Percentiles rank a stretch among this genome's conserved stretches.
Evolutionary conservation across 1,140 invertebrate genomes (phyloP).

Genomic region (Pogonus chalceus): DNA sequence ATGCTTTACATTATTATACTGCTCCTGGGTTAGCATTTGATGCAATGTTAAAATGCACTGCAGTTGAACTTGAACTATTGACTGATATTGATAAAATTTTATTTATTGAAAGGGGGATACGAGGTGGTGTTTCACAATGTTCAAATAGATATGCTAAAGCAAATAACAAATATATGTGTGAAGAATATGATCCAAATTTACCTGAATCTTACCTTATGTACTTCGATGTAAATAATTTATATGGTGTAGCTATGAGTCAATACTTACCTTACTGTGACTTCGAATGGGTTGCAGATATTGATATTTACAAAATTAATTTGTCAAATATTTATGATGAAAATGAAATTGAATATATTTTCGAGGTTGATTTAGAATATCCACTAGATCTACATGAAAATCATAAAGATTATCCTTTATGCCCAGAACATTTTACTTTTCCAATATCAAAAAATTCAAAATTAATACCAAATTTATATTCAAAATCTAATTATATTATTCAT

Average conservation of each 20-base stretch:
- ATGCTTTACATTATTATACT: constrained; percentile 27
- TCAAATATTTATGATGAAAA: constrained; percentile 17
- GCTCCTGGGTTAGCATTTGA: constrained; percentile 31
- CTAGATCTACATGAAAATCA: constrained; percentile 37
- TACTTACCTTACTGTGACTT: background rate
- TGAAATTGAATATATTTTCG: constrained; percentile 39
- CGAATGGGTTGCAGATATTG: background rate
- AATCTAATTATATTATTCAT: constrained; percentile 38
- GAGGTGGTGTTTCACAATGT: constrained; percentile 33
- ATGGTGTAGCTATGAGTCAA: background rate
- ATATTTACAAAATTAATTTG: background rate
- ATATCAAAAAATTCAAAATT: constrained; percentile 19
- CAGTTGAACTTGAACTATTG: constrained; percentile 35
- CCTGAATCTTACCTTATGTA: constrained; percentile 12
- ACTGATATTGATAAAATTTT: constrained; percentile 35
- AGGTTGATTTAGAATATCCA: constrained; percentile 30
- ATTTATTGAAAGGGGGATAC: constrained; percentile 33
- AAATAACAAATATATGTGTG: constrained; percentile 38
- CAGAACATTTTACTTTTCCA: constrained; percentile 27
- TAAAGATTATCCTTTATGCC: constrained; percentile 38
- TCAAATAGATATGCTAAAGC: constrained; percentile 31
- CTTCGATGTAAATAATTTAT: background rate
- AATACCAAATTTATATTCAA: constrained; percentile 27
- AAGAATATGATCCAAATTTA: constrained; percentile 29
- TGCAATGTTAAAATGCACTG: constrained; percentile 30